Percentiles rank a stretch among this genome's conserved stretches.
These are phyloP conservation scores for Brachypalpus laphriformis DNA, from an alignment of 2,888 invertebrate species.

Conservation along the genomic window DNA sequence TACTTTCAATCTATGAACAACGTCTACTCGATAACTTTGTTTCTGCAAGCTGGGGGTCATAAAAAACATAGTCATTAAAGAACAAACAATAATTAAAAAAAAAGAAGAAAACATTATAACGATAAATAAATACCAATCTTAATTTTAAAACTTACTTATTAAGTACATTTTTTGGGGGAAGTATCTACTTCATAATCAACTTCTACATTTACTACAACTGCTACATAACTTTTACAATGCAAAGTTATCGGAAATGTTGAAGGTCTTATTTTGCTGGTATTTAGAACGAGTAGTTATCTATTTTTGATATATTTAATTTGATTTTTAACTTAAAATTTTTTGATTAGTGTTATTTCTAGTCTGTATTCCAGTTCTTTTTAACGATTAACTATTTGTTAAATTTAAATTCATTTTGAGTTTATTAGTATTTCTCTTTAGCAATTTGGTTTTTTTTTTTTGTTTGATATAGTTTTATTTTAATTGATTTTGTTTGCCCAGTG, in stretches of 20 bases:
- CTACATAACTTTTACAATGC: constrained; percentile 5
- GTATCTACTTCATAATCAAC: constrained; percentile 24
- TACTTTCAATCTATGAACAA: too few relatives aligned
- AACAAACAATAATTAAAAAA: too few relatives aligned
- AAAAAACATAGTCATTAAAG: too few relatives aligned
- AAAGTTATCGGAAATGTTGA: not conserved
- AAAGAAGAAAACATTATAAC: too few relatives aligned
- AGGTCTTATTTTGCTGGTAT: not conserved
- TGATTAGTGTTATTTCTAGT: constrained; percentile 20
- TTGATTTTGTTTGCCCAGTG: constrained; percentile 46
- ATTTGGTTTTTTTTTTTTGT: constrained; percentile 3
- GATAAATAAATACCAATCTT: not conserved
- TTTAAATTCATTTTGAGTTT: constrained; percentile 26
- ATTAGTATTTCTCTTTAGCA: constrained; percentile 34
- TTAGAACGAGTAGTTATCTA: not conserved
- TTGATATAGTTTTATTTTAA: constrained; percentile 42
- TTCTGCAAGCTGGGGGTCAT: too few relatives aligned
- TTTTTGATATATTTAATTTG: constrained; percentile 26
- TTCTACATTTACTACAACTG: constrained; percentile 38
- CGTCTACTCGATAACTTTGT: too few relatives aligned
- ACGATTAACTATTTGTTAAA: not conserved
- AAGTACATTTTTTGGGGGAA: not conserved
- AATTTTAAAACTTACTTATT: not conserved
- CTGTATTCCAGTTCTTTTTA: constrained; percentile 1
- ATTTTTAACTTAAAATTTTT: constrained; percentile 12